These are phyloP conservation scores for Synergus japonicus DNA, from an alignment of 2,888 invertebrate species.

Conservation along the genomic window DNA sequence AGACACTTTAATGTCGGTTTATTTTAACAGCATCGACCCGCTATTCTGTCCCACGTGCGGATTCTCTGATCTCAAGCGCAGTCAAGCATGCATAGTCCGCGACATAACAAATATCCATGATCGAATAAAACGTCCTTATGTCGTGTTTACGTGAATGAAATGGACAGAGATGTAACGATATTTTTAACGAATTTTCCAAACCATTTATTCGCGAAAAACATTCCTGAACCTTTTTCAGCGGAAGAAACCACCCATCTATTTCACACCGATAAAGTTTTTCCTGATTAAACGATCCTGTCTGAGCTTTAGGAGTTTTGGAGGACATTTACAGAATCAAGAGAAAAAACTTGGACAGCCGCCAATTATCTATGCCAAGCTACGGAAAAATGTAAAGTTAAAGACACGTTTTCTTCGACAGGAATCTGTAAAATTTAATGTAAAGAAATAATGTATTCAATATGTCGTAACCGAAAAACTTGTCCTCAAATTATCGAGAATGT, in stretches of 20 bases:
- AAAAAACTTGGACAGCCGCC: background rate
- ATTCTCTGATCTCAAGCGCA: background rate
- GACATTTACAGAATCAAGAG: background rate
- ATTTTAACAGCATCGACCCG: constrained; percentile 13
- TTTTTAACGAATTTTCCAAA: constrained; percentile 21
- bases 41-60: background rate
- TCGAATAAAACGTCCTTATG: constrained; percentile 20
- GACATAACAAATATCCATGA: constrained; percentile 12
- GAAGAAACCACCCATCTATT: background rate
- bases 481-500: no score
- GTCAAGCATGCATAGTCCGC: constrained; percentile 19
- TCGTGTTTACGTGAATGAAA: background rate
- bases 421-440: background rate
- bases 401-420: background rate
- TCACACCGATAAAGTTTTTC: background rate
- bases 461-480: no score
- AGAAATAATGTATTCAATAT: no score
- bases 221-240: background rate
- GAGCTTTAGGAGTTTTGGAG: background rate
- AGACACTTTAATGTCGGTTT: constrained; percentile 22
- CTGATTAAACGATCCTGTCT: background rate
- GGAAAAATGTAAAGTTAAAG: background rate
- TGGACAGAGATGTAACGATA: constrained; percentile 3
- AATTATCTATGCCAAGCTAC: background rate
- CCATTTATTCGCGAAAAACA: background rate